These are phyloP conservation scores for Sogatella furcifera DNA, from an alignment of 1,140 invertebrate species.

Conservation along the genomic window DNA sequence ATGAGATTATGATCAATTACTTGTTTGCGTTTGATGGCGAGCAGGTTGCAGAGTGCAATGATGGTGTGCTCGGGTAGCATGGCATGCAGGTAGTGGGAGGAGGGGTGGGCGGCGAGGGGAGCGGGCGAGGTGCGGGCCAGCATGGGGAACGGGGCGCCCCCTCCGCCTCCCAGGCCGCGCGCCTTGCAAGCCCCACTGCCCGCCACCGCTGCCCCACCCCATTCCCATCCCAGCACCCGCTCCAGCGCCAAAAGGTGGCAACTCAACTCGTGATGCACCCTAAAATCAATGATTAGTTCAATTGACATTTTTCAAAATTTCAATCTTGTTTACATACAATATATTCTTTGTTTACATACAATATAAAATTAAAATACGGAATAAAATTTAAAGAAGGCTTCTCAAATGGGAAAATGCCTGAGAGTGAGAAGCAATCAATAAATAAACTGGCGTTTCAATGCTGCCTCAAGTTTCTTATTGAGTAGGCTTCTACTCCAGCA, in stretches of 20 bases:
- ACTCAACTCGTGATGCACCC: conserved; percentile 53
- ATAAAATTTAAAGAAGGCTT: no score
- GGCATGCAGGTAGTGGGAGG: conserved; percentile 13
- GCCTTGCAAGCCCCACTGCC: conserved; percentile 41
- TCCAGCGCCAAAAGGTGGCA: conserved; percentile 45
- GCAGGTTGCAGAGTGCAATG: conserved; percentile 61
- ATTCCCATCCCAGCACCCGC: conserved; percentile 42
- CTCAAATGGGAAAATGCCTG: no score
- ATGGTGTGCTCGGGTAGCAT: conserved; percentile 42
- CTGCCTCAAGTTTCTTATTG: no score
- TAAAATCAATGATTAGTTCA: no score
- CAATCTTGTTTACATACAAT: no score
- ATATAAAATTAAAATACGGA: no score
- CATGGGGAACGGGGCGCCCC: conserved; percentile 11
- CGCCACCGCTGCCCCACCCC: conserved; percentile 43
- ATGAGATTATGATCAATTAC: conserved; percentile 36
- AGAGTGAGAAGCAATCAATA: no score
- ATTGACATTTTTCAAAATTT: no score
- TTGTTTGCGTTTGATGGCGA: conserved; percentile 45
- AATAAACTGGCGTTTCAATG: no score
- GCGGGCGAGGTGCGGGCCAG: conserved; percentile 27
- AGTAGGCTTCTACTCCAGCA: no score
- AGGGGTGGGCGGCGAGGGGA: conserved; percentile 26
- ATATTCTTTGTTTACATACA: no score
- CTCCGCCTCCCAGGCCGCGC: conserved; percentile 37